phyloP scores from a whole-genome alignment of 2,797 vertebrate genomes.

The Toxotes lorentzi region DNA sequence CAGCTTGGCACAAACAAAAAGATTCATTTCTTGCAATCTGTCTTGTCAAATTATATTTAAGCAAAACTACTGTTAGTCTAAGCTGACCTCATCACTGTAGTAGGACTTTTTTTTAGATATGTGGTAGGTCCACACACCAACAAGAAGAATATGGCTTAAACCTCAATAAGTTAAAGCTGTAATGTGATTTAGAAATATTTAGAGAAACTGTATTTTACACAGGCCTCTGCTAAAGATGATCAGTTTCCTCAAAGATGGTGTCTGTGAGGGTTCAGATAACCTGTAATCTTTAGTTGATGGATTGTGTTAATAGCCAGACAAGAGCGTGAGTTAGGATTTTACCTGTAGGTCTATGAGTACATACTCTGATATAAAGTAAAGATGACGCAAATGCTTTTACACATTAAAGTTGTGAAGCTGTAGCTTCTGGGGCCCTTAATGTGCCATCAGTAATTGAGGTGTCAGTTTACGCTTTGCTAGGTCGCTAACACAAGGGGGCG shows the following conservation, averaged over 20 bases:
- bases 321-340: background rate
- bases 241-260: background rate
- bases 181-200: background rate
- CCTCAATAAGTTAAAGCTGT: background rate
- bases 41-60: conserved; percentile 28
- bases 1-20: background rate
- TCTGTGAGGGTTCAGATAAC: background rate
- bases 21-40: background rate
- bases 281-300: too few relatives aligned
- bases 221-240: too few relatives aligned
- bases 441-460: background rate
- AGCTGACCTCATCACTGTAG: conserved; percentile 1
- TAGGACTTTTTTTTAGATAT: conserved; percentile 15
- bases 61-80: conserved; percentile 5
- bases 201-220: too few relatives aligned
- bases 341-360: background rate
- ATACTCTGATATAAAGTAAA: background rate
- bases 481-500: conserved; percentile 66
- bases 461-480: background rate
- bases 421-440: too few relatives aligned
- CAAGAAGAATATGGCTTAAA: too few relatives aligned
- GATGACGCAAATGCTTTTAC: background rate
- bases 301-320: too few relatives aligned
- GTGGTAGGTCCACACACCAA: background rate
- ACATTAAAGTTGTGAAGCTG: background rate